Evolutionary conservation across 2,797 vertebrate genomes (phyloP), one percentile per base, ranked within the genome.

Genomic region (Protonibea diacanthus): DNA sequence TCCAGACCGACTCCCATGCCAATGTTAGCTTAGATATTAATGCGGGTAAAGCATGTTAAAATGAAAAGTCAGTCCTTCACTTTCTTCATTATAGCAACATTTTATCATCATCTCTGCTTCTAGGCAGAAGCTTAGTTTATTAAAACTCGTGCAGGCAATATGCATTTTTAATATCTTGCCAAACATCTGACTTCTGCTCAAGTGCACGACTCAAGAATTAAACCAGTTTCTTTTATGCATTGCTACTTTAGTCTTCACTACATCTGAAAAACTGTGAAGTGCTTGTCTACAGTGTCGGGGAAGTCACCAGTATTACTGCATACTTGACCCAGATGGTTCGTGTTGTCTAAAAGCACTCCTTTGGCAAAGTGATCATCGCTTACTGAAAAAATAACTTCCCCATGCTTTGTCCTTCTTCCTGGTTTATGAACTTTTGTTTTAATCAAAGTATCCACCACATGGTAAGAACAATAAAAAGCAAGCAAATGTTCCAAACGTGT

Each of bases 1-100:
- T 23, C 25, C 38, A 21, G 44, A 66, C 59, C 48, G 70, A 45
- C 80, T 86, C 71, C 71, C 72, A 74, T 60, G 38, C 52, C 60
- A 53, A 7, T 25, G 52, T 52, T 68, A 49, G 33, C 45, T 62
- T 33, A 25, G 20, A 75, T 42, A 13, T 62, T 29, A 20, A 15
- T n/a, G 23, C 15, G 23, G 1, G 1, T 20, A 29, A 61, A 33
- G 18, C 2, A 44, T 14, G 13, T 44, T 13, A 44, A 12, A 14
- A 44, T 13, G 42, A 25, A 33, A 56, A 17, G 55, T 9, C 8
- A 13, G 21, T 42, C 20, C 20, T 38, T 38, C 12, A 4, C 5
- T 63, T 68, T 29, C 23, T 59, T 45, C 6, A 60, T 40, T 48
- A 51, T 52, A 2, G 17, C 18, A 11, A 47, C 9, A 45, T 48